Evolutionary conservation across 1,140 invertebrate species (phyloP), one percentile per base, ranked within the genome.

Genomic region (Drosophila quadrilineata): DNA sequence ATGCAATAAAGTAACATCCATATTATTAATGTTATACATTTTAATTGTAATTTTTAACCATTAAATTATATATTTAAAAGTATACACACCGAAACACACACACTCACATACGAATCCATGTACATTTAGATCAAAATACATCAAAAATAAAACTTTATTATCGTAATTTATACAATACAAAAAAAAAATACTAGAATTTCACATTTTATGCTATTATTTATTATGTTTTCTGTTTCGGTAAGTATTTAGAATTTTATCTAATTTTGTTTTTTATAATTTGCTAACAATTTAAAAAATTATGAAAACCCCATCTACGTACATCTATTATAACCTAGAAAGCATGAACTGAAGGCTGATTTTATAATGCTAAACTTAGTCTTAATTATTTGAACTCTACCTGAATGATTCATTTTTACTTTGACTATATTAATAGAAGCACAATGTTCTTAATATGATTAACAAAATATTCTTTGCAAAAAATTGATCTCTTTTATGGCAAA

Each of bases 21-120:
- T 79, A 85, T 71, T 53, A 70, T 71, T 85, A 85, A 71, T 60
- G 73, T 67, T 74, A 66, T 79, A 64, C 63, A 64, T 62, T 86
- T 79, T 74, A 77, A 71, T 71, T 74, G 62, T 84, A 85, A 74
- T 86, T 82, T 80, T 69, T 79, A 77, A 74, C 43, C 60, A 67
- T 85, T 72, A 71, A 58, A 84, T 82, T 77, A 77, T 82, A 63
- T 70, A 68, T 40, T 60, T 62, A 68, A 62, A 56, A 48, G 6
- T 75, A 45, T 63, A 75, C 24, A 63, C 31, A 66, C 19, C 41
- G 45, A 43, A 49, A 17, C 35, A 52, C 43, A 60, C 48, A 62
- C n/a, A 60, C 50, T 66, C 24, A 57, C 50, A 52, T 35, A 77
- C 79, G 35, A 69, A 69, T 70, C 50, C 70, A 79, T 77, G 79